phyloP scores from a whole-genome alignment of 2,797 vertebrate genomes.

The Falco concolor region DNA sequence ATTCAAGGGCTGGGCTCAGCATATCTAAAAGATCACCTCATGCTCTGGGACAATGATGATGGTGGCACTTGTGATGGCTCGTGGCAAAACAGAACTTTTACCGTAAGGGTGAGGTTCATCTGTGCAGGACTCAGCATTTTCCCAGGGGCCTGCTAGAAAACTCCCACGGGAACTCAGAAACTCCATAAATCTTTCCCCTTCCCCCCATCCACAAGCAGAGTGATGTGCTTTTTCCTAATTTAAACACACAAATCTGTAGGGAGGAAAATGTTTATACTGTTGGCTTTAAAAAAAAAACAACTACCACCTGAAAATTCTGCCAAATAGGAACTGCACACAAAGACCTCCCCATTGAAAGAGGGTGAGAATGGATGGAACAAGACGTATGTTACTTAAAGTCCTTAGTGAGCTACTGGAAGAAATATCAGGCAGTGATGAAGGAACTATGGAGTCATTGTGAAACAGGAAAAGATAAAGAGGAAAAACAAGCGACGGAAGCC shows the following conservation, averaged over 20 bases:
- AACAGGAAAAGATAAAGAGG: neutral
- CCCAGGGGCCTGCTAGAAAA: constrained; percentile 2
- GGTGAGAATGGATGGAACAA: neutral
- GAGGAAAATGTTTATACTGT: neutral
- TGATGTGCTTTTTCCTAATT: neutral
- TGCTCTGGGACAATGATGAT: neutral
- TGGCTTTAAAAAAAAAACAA: neutral
- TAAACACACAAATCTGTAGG: neutral
- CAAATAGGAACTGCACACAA: neutral
- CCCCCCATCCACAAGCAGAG: neutral
- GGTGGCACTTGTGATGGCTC: neutral
- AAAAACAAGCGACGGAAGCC: neutral
- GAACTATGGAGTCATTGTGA: neutral
- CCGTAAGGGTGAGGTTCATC: neutral
- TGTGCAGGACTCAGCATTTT: neutral
- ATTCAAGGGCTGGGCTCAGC: neutral
- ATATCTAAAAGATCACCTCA: neutral
- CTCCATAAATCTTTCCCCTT: neutral
- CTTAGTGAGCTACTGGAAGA: neutral
- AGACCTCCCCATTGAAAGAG: neutral
- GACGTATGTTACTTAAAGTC: neutral
- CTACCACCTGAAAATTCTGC: neutral
- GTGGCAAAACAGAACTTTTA: neutral
- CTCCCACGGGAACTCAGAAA: neutral
- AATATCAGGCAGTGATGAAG: neutral